Percentiles rank a stretch among this genome's conserved stretches.
phyloP scores from a whole-genome alignment of 2,888 invertebrate genomes.

The Drosophila eohydei region DNA sequence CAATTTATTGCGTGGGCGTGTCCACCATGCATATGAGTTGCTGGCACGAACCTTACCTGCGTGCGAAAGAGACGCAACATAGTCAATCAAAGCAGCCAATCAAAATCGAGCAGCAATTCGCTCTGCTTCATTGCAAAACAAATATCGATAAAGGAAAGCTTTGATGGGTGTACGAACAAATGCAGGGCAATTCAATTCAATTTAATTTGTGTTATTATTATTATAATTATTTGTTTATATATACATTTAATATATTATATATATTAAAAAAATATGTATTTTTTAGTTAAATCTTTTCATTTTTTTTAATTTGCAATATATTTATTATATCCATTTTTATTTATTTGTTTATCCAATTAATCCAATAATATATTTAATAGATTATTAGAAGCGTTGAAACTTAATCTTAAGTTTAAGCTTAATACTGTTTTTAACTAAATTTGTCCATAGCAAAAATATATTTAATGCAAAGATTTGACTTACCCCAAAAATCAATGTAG shows the following conservation, averaged over 20 bases:
- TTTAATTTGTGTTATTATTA: too few relatives aligned
- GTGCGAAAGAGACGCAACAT: slow-evolving; percentile 21
- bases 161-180: too few relatives aligned
- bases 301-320: too few relatives aligned
- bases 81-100: slow-evolving; percentile 28
- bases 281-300: too few relatives aligned
- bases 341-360: too few relatives aligned
- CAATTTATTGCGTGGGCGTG: slow-evolving; percentile 65
- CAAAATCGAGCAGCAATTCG: slow-evolving; percentile 17
- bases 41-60: not conserved
- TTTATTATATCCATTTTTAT: too few relatives aligned
- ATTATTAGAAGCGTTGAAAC: not conserved
- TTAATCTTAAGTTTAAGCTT: not conserved
- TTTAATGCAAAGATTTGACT: not conserved
- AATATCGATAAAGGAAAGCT: slow-evolving; percentile 6
- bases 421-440: too few relatives aligned
- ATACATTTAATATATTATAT: not conserved
- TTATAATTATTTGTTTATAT: not conserved
- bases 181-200: not conserved
- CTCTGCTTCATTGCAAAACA: not conserved
- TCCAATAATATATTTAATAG: too few relatives aligned
- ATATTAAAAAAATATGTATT: too few relatives aligned
- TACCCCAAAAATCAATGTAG: not conserved
- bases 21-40: slow-evolving; percentile 26
- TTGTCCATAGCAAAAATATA: not conserved